A percentile compares a stretch with the other conserved stretches of the same genome.
These are phyloP conservation scores for Herminia tarsipennalis DNA, from an alignment of 2,888 invertebrate genomes.

Conservation along the genomic window DNA sequence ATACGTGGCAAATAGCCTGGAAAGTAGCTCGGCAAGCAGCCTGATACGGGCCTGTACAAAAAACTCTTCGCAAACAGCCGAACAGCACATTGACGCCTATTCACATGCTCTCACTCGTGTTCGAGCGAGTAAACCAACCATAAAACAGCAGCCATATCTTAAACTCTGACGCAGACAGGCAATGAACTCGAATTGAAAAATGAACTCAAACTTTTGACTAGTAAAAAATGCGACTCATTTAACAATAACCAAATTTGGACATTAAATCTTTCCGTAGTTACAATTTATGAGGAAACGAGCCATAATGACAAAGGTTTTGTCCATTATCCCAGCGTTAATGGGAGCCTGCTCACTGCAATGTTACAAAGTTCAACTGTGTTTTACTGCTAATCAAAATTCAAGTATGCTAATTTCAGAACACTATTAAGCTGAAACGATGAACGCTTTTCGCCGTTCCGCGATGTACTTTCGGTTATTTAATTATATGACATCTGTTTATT, in stretches of 20 bases:
- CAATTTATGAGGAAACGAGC: slow-evolving; percentile 58
- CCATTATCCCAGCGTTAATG: slow-evolving; percentile 70
- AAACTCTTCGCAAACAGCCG: too few species aligned
- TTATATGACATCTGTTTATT: slow-evolving; percentile 42
- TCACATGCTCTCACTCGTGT: too few species aligned
- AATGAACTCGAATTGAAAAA: slow-evolving; percentile 7
- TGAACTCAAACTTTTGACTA: slow-evolving; percentile 12
- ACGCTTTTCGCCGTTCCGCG: slow-evolving; percentile 37
- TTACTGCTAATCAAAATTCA: slow-evolving; percentile 80
- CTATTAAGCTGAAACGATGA: slow-evolving; percentile 57
- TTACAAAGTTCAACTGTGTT: slow-evolving; percentile 64
- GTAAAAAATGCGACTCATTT: slow-evolving; percentile 39
- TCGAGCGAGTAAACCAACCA: too few species aligned
- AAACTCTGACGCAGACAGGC: too few species aligned
- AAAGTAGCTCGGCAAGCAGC: too few species aligned
- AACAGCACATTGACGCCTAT: too few species aligned
- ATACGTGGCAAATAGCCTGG: too few species aligned
- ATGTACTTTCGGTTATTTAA: slow-evolving; percentile 47
- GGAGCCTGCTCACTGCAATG: slow-evolving; percentile 52
- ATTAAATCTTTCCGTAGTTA: slow-evolving; percentile 55
- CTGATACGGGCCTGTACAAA: too few species aligned
- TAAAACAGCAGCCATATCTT: too few species aligned
- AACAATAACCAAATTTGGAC: slow-evolving; percentile 57
- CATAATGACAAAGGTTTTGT: slow-evolving; percentile 70
- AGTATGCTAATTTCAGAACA: slow-evolving; percentile 76